A percentile compares a stretch with the other conserved stretches of the same genome.
phyloP scores from a whole-genome alignment of 2,113 vertebrate genomes.

The Antechinus stuartii region DNA sequence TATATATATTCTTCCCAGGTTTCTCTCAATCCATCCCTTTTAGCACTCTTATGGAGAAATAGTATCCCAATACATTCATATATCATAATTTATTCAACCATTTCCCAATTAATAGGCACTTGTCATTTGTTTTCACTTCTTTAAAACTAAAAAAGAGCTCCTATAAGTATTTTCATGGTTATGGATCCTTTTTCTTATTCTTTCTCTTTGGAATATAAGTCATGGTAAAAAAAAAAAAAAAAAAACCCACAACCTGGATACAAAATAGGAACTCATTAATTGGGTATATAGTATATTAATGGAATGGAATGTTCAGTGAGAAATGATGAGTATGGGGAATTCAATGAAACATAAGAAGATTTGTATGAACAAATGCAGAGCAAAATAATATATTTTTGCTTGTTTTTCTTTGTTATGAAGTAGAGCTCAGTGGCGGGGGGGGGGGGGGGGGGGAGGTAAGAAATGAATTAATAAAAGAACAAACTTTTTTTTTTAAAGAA shows the following conservation, averaged over 20 bases:
- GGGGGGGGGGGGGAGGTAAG: neutral
- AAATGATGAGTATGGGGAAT: neutral
- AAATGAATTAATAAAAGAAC: neutral
- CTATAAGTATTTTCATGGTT: neutral
- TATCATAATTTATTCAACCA: neutral
- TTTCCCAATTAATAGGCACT: neutral
- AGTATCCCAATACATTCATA: neutral
- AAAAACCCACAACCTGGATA: neutral
- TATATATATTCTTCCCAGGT: neutral
- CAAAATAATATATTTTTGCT: neutral
- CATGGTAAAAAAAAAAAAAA: neutral
- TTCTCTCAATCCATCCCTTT: neutral
- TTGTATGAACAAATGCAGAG: neutral
- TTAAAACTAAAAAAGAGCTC: neutral
- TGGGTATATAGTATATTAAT: neutral
- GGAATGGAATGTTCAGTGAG: neutral
- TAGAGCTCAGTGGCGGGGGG: neutral
- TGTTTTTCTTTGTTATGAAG: neutral
- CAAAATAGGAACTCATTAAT: neutral
- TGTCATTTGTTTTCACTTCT: neutral
- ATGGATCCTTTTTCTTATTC: neutral
- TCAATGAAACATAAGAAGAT: neutral
- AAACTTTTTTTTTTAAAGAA: neutral
- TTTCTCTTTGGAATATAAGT: neutral
- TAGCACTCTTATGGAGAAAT: neutral